A percentile compares a stretch with the other conserved stretches of the same genome.
Evolutionary conservation across 2,113 vertebrate genomes (phyloP).

Genomic region (Onychorhynchus coronatus): DNA sequence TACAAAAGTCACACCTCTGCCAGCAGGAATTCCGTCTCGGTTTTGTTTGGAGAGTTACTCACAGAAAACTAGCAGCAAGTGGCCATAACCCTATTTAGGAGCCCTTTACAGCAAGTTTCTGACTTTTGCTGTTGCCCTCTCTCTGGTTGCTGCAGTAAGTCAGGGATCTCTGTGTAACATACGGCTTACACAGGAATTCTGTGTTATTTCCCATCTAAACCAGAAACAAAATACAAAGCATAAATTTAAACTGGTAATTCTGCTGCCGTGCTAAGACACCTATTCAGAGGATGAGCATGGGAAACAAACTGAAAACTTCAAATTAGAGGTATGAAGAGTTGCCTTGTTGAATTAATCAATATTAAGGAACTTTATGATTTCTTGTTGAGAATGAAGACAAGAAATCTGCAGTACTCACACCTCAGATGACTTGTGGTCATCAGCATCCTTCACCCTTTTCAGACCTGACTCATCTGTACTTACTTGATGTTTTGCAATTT

Average conservation of each 20-base stretch:
- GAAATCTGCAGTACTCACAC: background rate
- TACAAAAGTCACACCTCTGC: background rate
- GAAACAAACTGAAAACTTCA: background rate
- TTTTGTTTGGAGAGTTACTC: background rate
- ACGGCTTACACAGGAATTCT: background rate
- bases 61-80: background rate
- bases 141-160: background rate
- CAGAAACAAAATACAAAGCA: background rate
- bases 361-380: background rate
- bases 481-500: constrained; percentile 1
- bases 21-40: background rate
- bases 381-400: background rate
- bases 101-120: background rate
- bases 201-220: background rate
- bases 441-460: background rate
- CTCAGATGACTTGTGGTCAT: background rate
- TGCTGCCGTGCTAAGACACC: background rate
- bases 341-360: background rate
- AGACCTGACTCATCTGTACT: constrained; percentile 6
- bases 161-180: background rate
- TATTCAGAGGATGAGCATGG: background rate
- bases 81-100: background rate
- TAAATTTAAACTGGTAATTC: background rate
- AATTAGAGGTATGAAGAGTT: background rate
- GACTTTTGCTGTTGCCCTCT: background rate